Evolutionary conservation across 2,113 vertebrate genomes (phyloP).

Genomic region (Otis tarda): DNA sequence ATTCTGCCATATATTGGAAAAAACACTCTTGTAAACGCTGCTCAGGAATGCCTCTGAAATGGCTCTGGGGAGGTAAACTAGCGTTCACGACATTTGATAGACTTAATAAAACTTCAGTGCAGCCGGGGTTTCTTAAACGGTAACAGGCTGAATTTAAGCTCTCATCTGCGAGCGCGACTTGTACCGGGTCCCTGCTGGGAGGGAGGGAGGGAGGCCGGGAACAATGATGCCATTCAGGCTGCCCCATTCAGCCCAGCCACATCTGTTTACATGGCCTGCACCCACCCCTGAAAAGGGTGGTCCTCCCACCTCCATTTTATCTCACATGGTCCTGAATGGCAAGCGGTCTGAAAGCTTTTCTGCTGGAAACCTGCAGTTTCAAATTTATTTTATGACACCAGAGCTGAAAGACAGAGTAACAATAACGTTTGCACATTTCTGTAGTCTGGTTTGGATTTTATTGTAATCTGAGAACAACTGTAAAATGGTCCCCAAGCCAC

Average conservation of each 20-base stretch:
- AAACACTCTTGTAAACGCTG: not conserved
- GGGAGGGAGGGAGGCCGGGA: not conserved
- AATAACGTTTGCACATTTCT: slow-evolving; percentile 44
- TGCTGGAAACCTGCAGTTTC: slow-evolving; percentile 35
- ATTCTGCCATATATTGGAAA: not conserved
- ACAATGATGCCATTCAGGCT: slow-evolving; percentile 76
- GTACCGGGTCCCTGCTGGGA: slow-evolving; percentile 25
- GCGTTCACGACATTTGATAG: not conserved
- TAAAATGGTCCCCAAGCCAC: slow-evolving; percentile 9
- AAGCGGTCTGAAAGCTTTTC: slow-evolving; percentile 19
- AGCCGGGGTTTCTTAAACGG: not conserved
- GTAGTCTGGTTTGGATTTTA: slow-evolving; percentile 48
- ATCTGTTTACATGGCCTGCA: slow-evolving; percentile 79
- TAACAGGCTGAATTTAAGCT: slow-evolving; percentile 5
- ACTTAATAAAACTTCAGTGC: not conserved
- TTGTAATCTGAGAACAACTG: slow-evolving; percentile 45
- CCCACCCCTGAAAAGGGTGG: slow-evolving; percentile 60
- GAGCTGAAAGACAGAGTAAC: slow-evolving; percentile 55
- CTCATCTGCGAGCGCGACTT: slow-evolving; percentile 20
- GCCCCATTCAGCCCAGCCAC: slow-evolving; percentile 65
- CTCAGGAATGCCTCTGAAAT: not conserved
- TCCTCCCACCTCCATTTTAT: slow-evolving; percentile 62
- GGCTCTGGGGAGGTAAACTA: not conserved
- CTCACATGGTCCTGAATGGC: not conserved
- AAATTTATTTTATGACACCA: slow-evolving; percentile 56